A percentile compares a stretch with the other conserved stretches of the same genome.
Evolutionary conservation across 1,140 invertebrate species (phyloP).

Genomic region (Atta cephalotes): DNA sequence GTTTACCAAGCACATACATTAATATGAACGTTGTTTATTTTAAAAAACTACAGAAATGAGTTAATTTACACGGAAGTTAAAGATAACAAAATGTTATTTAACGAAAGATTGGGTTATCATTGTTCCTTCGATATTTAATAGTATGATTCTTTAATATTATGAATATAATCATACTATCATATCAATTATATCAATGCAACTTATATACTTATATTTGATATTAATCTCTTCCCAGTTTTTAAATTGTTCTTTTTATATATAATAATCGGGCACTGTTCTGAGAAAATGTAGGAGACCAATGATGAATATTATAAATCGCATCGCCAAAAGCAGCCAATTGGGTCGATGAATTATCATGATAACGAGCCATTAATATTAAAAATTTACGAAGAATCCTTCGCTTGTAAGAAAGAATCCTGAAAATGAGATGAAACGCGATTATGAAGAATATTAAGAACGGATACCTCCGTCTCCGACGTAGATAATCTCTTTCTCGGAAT

Average conservation of each 20-base stretch:
- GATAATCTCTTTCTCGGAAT: constrained; percentile 28
- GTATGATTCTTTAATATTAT: background rate
- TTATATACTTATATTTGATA: background rate
- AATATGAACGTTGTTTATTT: too few relatives aligned
- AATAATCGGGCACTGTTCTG: constrained; percentile 27
- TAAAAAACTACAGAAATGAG: too few relatives aligned
- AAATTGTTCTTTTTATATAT: background rate
- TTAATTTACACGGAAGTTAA: too few relatives aligned
- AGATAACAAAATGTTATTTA: too few relatives aligned
- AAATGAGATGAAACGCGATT: constrained; percentile 61
- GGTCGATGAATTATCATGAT: constrained; percentile 31
- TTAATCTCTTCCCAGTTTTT: background rate
- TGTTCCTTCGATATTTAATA: too few relatives aligned
- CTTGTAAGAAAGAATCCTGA: constrained; percentile 50
- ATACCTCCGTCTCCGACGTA: constrained; percentile 42
- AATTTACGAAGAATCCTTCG: constrained; percentile 42
- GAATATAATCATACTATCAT: background rate
- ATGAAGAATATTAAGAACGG: constrained; percentile 58
- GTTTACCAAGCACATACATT: too few relatives aligned
- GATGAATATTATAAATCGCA: constrained; percentile 48
- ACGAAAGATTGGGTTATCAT: too few relatives aligned
- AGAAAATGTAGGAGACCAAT: background rate
- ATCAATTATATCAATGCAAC: background rate
- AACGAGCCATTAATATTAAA: constrained; percentile 59
- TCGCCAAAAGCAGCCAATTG: constrained; percentile 27